Base-by-base conservation (phyloP, 2,797 vertebrate genomes). In the Neosilurus mollespiculum region DNA sequence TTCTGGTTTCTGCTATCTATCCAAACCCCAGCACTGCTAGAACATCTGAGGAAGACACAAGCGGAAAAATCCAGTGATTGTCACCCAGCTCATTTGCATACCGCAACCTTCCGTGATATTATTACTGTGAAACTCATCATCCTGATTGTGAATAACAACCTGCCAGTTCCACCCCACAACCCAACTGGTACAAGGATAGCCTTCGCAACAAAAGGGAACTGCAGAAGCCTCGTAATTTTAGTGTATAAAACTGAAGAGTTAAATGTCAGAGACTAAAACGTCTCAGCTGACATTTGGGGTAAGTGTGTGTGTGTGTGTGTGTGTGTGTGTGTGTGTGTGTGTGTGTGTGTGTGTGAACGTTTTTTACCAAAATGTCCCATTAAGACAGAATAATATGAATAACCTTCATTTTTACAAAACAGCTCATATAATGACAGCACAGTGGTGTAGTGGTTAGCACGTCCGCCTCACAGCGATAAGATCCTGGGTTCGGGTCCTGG, bases 201-300 rank as follows among this genome's bases (percentile, higher is more conserved):
- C 5, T 22, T 76, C 24, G 7, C 12, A 37, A 59, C 53, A 56
- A 75, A 56, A 30, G 53, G 24, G 16, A 75, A 75, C 54, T 37
- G 54, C 26, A 14, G 34, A 12, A n/a, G 11, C 73, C 18, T 76
- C 6, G 24, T 59, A 59, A 30, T 59, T 78, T 62, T 14, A 16
- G 12, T 78, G 59, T 62, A 43, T 43, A 78, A 78, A 78, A 78
- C 59, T 59, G 59, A 78, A 43, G 15, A 59, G 12, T 2, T 30
- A 59, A 76, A 76, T 76, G 54, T 59, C 54, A 78, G 76, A 78
- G 20, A 62, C 37, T 62, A 24, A 78, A 78, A 14, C 62, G 76
- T 26, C 59, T 3, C 3, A 0, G 59, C 8, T 78, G 76, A 49
- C 76, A 78, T 78, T 78, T 78, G 59, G 59, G 4, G 22, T n/a